Base-by-base conservation (phyloP, 2,113 vertebrate species). In the Trogon surrucura region DNA sequence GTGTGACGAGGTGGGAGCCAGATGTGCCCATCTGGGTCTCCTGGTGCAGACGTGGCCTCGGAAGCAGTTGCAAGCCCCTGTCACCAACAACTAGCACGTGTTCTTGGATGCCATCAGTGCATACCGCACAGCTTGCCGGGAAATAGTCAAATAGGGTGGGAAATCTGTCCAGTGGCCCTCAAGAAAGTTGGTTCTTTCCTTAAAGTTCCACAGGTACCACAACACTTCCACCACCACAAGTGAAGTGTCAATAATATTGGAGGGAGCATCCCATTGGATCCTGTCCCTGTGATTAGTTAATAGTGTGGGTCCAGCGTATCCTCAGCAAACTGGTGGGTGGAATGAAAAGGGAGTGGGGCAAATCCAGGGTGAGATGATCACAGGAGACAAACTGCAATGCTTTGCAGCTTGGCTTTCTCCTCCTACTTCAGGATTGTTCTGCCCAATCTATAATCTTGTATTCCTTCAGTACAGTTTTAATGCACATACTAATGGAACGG, bases 381-480 rank as follows among this genome's bases (percentile, higher is more conserved):
- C 5, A 51, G 75, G 64, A 90, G 72, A 60, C 58, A 73, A 48
- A 27, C 75, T n/a, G 25, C 71, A 62, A 4, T 15, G 44, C 71
- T 77, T 60, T 82, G 13, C 58, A 77, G n/a, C 56, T 90, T 30
- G 9, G 48, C 60, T 78, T 89, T 74, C 80, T 26, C 48, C 65
- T 89, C 64, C 65, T 72, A 21, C 78, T 85, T 75, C 27, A 44
- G 36, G 41, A 30, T 61, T 34, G 41, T 30, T 89, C 78, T 64
- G 23, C 44, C 81, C 85, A 47, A 44, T 88, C 87, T 73, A 21
- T 75, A 61, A 81, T 75, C 73, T 82, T 54, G 7, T 44, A 53
- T 75, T 85, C 85, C 93, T 88, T 72, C 26, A 18, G 78, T 34
- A 38, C 0, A 2, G 78, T 80, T 95, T 89, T 94, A 96, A 94